Conservation (phyloP, 2,797 vertebrate genomes). For the Mycteria americana region DNA sequence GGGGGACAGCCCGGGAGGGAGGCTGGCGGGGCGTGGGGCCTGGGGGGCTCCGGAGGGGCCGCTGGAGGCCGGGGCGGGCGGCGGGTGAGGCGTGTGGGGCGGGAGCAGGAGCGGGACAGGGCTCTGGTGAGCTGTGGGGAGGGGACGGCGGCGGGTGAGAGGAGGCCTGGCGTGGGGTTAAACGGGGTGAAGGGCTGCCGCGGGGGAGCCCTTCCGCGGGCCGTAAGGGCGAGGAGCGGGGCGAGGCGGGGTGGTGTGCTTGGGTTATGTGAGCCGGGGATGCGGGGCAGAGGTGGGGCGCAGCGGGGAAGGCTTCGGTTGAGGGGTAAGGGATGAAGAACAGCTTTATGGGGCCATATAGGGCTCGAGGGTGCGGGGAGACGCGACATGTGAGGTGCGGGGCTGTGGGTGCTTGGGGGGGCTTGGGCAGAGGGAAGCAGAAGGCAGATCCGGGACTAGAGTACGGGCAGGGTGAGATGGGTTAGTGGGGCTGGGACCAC, state of each 20-base stretch:
- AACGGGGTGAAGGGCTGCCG: background rate
- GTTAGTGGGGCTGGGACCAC: background rate
- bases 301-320: background rate
- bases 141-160: background rate
- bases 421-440: background rate
- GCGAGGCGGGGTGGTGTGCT: background rate
- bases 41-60: background rate
- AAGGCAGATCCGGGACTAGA: background rate
- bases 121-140: background rate
- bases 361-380: background rate
- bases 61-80: background rate
- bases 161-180: background rate
- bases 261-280: no score
- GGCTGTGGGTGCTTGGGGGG: background rate
- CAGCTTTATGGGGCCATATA: fast-evolving
- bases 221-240: background rate
- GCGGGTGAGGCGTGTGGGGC: background rate
- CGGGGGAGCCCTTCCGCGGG: background rate
- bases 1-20: background rate
- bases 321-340: background rate
- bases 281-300: background rate
- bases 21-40: background rate
- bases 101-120: background rate
- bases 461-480: background rate
- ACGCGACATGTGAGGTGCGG: background rate